phyloP scores from a whole-genome alignment of 1,140 invertebrate species.

The Polypedilum vanderplanki region DNA sequence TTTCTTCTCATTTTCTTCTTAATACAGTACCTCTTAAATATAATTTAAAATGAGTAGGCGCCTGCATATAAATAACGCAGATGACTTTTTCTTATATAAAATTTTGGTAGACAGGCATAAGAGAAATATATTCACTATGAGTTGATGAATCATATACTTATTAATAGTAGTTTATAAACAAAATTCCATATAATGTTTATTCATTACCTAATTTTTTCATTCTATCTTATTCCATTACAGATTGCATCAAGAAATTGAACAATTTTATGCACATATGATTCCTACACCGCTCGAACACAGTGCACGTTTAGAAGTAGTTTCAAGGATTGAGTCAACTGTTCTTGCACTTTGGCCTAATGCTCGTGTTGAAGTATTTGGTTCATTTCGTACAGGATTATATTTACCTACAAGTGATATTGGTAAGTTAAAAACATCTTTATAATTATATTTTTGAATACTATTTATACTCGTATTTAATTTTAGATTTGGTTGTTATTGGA shows the following conservation, averaged over 20 bases:
- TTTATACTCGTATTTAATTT: constrained; percentile 13
- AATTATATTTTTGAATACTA: constrained; percentile 40
- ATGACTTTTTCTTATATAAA: too few relatives aligned
- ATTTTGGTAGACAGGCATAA: too few relatives aligned
- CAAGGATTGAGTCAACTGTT: constrained; percentile 80
- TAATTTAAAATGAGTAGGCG: too few relatives aligned
- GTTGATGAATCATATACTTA: too few relatives aligned
- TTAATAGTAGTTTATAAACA: too few relatives aligned
- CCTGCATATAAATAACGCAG: too few relatives aligned
- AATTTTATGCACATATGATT: constrained; percentile 91
- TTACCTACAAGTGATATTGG: constrained; percentile 95
- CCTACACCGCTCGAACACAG: constrained; percentile 83
- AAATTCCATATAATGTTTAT: too few relatives aligned
- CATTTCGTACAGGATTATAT: constrained; percentile 90
- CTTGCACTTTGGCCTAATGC: constrained; percentile 83
- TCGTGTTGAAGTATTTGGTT: constrained; percentile 90
- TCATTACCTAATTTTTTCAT: background rate
- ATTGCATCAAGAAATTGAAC: constrained; percentile 93
- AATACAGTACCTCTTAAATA: too few relatives aligned
- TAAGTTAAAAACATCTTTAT: constrained; percentile 79
- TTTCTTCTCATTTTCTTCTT: too few relatives aligned
- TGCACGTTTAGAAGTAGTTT: constrained; percentile 77
- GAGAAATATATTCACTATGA: too few relatives aligned
- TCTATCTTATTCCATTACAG: constrained; percentile 47
- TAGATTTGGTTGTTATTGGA: constrained; percentile 77